Base-by-base conservation (phyloP, 2,113 vertebrate genomes). In the Tiliqua scincoides region DNA sequence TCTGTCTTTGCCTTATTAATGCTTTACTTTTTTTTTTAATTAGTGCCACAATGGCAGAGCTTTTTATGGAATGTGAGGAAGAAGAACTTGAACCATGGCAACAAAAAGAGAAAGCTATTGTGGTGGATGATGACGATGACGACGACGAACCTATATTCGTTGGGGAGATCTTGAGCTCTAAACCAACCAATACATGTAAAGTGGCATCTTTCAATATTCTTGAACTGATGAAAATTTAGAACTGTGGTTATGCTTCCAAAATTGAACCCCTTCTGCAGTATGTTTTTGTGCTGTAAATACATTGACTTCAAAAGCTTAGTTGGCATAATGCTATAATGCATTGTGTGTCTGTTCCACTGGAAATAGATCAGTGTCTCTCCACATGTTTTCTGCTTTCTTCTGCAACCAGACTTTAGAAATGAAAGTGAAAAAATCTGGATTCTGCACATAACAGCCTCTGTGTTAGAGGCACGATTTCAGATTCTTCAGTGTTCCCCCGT, bases 51-150 rank as follows among this genome's bases (percentile, higher is more conserved):
- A 99, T 99, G 99, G 99, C 99, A 80, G 99, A 99, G 94, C 97
- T 99, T 63, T 99, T 99, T 95, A 99, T 99, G 99, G 99, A 99
- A 93, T 99, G 99, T 96, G 99, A 99, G 81, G 99, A 99, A 95
- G 99, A 99, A 93, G 99, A 99, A 90, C 95, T 99, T 87, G 98
- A 99, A 93, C 99, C 99, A 0, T 99, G 99, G 99, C 99, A 99
- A 92, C 97, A 97, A 93, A 97, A 97, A 94, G 94, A 96, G 63
- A 97, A 98, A 91, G 97, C 98, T 91, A 97, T 98, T 90, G 96
- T 98, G 63, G 94, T 98, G 87, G 97, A 99, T 68, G 95, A 96
- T 12, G 97, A 97, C 1, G 85, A 71, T 17, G 70, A 85, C 0
- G 97, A 97, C 0, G 97, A 97, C 77, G 99, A 99, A 70, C 99